Percentiles rank a stretch among this genome's conserved stretches.
phyloP scores from a whole-genome alignment of 2,888 invertebrate species.

The Ophion ellenae region DNA sequence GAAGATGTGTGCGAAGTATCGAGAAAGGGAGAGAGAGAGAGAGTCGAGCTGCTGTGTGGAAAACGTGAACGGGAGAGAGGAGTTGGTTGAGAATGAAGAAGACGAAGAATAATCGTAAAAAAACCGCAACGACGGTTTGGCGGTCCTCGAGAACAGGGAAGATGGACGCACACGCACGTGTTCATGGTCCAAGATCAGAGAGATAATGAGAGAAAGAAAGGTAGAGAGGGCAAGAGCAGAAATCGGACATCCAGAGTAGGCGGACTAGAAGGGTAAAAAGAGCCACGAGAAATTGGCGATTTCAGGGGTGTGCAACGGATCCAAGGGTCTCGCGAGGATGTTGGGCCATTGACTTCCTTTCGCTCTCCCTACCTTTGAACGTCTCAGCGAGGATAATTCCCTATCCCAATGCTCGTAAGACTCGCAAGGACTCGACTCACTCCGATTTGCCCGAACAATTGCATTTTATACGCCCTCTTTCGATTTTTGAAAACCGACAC shows the following conservation, averaged over 20 bases:
- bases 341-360: conserved; percentile 37
- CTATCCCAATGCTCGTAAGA: neutral
- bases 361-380: neutral
- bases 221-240: neutral
- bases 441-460: neutral
- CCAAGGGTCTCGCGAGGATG: conserved; percentile 22
- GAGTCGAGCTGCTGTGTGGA: neutral
- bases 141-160: conserved; percentile 47
- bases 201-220: conserved; percentile 18
- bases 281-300: conserved; percentile 37
- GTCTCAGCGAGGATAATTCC: conserved; percentile 1
- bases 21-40: neutral
- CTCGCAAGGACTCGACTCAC: neutral
- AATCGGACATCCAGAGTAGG: neutral
- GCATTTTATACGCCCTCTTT: neutral
- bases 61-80: conserved; percentile 41
- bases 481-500: neutral
- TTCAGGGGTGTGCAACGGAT: conserved; percentile 59
- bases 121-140: conserved; percentile 48
- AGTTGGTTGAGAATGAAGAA: conserved; percentile 27
- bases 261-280: conserved; percentile 1
- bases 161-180: conserved; percentile 42
- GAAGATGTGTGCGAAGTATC: neutral
- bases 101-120: conserved; percentile 47
- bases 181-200: conserved; percentile 5